Base-by-base conservation (phyloP, 92 coral and sea anemone genomes). In the Parazoanthus swiftii region DNA sequence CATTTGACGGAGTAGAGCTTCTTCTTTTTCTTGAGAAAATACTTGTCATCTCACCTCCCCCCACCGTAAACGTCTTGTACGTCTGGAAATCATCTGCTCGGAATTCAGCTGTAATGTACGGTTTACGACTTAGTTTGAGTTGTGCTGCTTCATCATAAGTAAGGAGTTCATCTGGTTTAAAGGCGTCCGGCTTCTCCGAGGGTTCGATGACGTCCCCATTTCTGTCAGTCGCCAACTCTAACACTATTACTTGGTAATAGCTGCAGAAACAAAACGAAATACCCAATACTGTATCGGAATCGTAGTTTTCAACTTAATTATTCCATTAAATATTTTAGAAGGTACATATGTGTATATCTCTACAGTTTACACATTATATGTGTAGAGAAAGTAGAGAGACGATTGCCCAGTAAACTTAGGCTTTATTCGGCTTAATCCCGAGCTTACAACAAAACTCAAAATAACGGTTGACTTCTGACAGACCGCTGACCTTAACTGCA, bases 91-190 rank as follows among this genome's bases (percentile, higher is more conserved):
- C 91, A 11, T 75, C 18, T 20, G 92, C 98, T 5, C 25, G 18
- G 80, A 95, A 95, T 46, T 93, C 89, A n/a, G 89, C 95, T 8
- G 98, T 88, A 25, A 95, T 89, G 89, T 95, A 95, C 6, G 98
- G 98, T 25, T 90, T 91, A 20, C 80, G 87, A 5, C 36, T 70
- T 0, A 92, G 91, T 66, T 89, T 90, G 81, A 23, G 86, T 50
- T 36, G 39, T 10, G 63, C 85, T 20, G 98, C 98, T 68, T 91
- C 85, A 8, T 91, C 89, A 87, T 95, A 95, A 3, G 94, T 91
- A 13, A 78, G 51, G 63, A 95, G 77, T 14, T 90, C 94, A 2
- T 80, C 21, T 36, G 84, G 90, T 77, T 78, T 90, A 86, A 81
- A 89, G 5, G 43, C 18, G 73, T 86, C 91, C 3, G 98, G 95